A percentile compares a stretch with the other conserved stretches of the same genome.
These are phyloP conservation scores for Oreonectes daqikongensis DNA, from an alignment of 2,797 vertebrate genomes.

Conservation along the genomic window DNA sequence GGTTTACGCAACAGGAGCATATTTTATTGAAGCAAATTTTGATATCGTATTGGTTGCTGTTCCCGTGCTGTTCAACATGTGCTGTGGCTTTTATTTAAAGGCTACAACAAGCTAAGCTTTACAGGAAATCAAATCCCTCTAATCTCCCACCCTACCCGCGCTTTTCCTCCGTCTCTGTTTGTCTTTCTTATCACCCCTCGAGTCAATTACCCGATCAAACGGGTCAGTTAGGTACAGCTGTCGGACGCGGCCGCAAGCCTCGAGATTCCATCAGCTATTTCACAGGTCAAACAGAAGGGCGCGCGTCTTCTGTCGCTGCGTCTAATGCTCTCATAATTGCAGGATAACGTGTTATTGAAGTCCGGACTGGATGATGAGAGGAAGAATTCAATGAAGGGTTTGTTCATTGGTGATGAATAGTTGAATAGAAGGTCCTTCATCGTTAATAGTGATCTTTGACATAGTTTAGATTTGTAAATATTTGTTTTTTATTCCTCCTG, in stretches of 20 bases:
- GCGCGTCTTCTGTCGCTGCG: background rate
- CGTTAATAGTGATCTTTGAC: background rate
- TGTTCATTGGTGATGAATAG: background rate
- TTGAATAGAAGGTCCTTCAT: background rate
- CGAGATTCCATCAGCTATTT: conserved; percentile 31
- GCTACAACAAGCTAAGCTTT: background rate
- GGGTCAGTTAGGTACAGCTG: conserved; percentile 23
- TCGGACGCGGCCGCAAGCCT: background rate
- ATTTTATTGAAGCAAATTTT: background rate
- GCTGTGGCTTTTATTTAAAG: background rate
- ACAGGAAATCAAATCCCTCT: conserved; percentile 29
- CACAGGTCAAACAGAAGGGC: conserved; percentile 10
- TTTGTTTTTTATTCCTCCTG: background rate
- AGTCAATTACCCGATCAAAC: conserved; percentile 46
- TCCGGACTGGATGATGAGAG: background rate
- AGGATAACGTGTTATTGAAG: background rate
- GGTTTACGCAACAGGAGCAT: no score
- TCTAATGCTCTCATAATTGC: conserved; percentile 22
- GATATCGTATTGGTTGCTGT: background rate
- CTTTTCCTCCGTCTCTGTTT: conserved; percentile 7
- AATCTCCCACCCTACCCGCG: conserved; percentile 8
- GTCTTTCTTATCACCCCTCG: conserved; percentile 31
- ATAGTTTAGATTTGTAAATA: background rate
- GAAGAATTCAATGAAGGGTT: background rate
- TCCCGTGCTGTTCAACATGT: no score